These are phyloP conservation scores for Agonopterix heracliana DNA, from an alignment of 2,888 invertebrate species.

Conservation along the genomic window DNA sequence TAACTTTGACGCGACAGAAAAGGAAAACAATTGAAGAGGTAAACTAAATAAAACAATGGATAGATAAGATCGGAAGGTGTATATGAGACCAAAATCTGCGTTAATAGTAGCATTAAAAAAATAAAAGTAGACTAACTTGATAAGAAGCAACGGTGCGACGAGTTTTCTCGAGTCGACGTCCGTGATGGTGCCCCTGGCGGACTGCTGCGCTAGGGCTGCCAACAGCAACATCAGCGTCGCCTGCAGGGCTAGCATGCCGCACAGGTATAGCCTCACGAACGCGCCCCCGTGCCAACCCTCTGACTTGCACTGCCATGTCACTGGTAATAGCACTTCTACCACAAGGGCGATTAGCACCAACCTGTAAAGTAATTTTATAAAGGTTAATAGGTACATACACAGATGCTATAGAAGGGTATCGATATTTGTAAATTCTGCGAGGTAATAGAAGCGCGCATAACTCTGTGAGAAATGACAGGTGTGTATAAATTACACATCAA, in stretches of 20 bases:
- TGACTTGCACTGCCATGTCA: slow-evolving; percentile 81
- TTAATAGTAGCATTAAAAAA: no score
- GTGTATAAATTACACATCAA: no score
- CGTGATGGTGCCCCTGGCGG: slow-evolving; percentile 86
- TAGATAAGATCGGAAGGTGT: no score
- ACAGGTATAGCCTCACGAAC: slow-evolving; percentile 82
- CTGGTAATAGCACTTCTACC: slow-evolving; percentile 78
- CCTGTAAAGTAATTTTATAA: slow-evolving; percentile 56
- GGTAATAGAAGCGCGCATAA: no score
- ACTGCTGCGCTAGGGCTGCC: slow-evolving; percentile 80
- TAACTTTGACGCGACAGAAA: no score
- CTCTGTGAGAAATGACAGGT: no score
- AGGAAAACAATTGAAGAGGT: no score
- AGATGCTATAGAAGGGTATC: neutral
- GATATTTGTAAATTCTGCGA: no score
- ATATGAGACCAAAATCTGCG: no score
- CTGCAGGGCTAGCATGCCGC: slow-evolving; percentile 81
- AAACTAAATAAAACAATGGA: no score
- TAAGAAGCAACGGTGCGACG: slow-evolving; percentile 82
- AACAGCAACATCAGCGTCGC: slow-evolving; percentile 79
- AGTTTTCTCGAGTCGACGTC: slow-evolving; percentile 81
- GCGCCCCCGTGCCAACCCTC: slow-evolving; percentile 84
- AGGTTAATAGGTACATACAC: no score
- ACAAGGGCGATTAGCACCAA: slow-evolving; percentile 79
- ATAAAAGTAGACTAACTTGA: slow-evolving; percentile 75